Evolutionary conservation across 2,113 vertebrate species (phyloP), one percentile per base, ranked within the genome.

Genomic region (Xyrauchen texanus): DNA sequence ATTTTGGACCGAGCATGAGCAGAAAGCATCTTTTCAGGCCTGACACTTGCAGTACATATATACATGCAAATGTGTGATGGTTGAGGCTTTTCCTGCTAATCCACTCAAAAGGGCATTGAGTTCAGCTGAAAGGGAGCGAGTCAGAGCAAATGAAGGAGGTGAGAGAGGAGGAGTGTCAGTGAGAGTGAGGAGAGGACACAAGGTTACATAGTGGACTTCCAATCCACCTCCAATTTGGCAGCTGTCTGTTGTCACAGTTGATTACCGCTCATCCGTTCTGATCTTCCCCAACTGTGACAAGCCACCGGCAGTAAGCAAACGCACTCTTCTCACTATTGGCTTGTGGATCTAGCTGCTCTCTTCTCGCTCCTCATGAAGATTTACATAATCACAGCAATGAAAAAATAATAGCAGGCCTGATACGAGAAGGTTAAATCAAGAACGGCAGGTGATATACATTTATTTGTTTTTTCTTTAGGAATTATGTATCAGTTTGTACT

Each of bases 201-300:
- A 34, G 21, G 21, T 34, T 34, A 34, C 21, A 34, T 3, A 34
- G 67, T 13, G 15, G 1, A 66, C 76, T 77, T 63, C 49, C 84
- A 88, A 81, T 83, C 80, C 81, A 76, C 65, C 85, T 74, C 86
- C 65, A 58, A 76, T 91, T 93, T 91, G 88, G 90, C 89, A 89
- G 72, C 86, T 65, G 87, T 83, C 84, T 52, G 67, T 83, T 92
- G 92, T 93, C 93, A 89, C 85, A 85, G 85, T 83, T 84, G 88
- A 88, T 93, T 94, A 94, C 79, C 51, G 85, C 84, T 92, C 91
- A 93, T 92, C 93, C 91, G 90, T 89, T 92, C 90, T 91, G 92
- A 90, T 87, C 90, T 83, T 86, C 85, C 89, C 84, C 79, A 67
- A 92, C 21, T 34, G 21, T 34, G 21, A 34, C 21, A 3, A 34